These are phyloP conservation scores for Progne subis DNA, from an alignment of 2,113 vertebrate genomes.

Conservation along the genomic window DNA sequence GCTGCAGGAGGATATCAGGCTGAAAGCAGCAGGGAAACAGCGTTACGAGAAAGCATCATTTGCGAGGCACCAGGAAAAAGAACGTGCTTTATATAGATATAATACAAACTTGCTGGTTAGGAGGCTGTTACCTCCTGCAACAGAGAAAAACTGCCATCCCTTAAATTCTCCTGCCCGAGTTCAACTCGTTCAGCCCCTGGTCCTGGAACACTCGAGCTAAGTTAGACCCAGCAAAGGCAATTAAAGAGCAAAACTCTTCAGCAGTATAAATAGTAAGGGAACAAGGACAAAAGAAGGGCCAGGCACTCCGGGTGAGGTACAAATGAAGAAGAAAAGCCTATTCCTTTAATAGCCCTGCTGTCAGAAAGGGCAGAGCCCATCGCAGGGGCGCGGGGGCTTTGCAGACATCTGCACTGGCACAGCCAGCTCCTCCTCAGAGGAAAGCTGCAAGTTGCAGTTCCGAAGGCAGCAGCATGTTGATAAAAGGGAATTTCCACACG, in stretches of 20 bases:
- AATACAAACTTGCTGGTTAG: neutral
- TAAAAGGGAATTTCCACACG: conserved; percentile 46
- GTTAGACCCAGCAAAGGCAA: conserved; percentile 27
- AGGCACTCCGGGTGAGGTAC: neutral
- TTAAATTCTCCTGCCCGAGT: neutral
- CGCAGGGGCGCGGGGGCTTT: neutral
- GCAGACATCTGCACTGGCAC: neutral
- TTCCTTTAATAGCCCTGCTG: neutral
- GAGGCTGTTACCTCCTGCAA: neutral
- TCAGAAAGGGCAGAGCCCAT: conserved; percentile 13
- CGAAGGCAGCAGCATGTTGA: neutral
- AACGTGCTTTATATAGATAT: no score
- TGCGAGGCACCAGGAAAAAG: neutral
- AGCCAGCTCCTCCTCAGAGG: neutral
- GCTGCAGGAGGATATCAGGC: neutral
- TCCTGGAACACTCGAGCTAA: neutral
- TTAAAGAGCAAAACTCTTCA: conserved; percentile 31
- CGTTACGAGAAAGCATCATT: neutral
- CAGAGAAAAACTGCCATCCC: neutral
- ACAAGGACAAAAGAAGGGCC: conserved; percentile 44
- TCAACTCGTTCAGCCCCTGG: neutral
- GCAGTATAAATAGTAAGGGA: conserved; percentile 47
- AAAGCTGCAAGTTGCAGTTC: conserved; percentile 19
- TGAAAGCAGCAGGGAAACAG: neutral
- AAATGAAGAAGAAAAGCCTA: conserved; percentile 20